Evolutionary conservation across 2,797 vertebrate genomes (phyloP), one percentile per base, ranked within the genome.

Genomic region (Coccyzus lansbergi): DNA sequence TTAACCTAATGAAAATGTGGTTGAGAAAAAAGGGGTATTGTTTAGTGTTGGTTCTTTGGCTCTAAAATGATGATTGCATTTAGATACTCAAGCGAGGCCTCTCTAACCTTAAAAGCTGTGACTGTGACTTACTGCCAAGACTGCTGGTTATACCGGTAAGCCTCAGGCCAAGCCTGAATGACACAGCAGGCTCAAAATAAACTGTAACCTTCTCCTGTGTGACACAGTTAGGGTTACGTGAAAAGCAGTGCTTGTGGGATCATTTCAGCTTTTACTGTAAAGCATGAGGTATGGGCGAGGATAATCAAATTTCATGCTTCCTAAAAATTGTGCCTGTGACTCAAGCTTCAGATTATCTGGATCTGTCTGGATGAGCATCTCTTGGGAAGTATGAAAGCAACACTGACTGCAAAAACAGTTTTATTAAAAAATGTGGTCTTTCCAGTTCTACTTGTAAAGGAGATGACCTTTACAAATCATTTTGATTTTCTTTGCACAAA

Each of bases 161-260:
- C 58, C 88, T 92, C 80, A 70, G 84, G 85, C 81, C 78, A 65
- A 80, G 83, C 79, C 19, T 59, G 67, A 87, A 60, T 95, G 93
- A 91, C 88, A 94, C 34, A 83, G 77, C 76, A 94, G 58, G 22
- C 51, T 79, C 74, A 88, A 93, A 97, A 96, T 94, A 96, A 74
- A 80, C 65, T 3, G 7, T 58, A 78, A 91, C 89, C 82, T 94
- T 96, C 72, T 93, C 62, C 74, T 18, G 2, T 67, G 56, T 8
- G 75, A 75, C 64, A 56, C 0, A 22, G 10, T 92, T 44, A 94
- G 82, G 48, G 49, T 67, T 87, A 55, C 0, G 1, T 49, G 77
- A 75, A 70, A 88, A 90, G n/a, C 48, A 53, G n/a, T 0, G 21
- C 55, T 64, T 51, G 58, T 3, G 5, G 77, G 64, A 46, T 68